A percentile compares a stretch with the other conserved stretches of the same genome.
phyloP scores from a whole-genome alignment of 2,888 invertebrate genomes.

The Cheilosia scutellata region DNA sequence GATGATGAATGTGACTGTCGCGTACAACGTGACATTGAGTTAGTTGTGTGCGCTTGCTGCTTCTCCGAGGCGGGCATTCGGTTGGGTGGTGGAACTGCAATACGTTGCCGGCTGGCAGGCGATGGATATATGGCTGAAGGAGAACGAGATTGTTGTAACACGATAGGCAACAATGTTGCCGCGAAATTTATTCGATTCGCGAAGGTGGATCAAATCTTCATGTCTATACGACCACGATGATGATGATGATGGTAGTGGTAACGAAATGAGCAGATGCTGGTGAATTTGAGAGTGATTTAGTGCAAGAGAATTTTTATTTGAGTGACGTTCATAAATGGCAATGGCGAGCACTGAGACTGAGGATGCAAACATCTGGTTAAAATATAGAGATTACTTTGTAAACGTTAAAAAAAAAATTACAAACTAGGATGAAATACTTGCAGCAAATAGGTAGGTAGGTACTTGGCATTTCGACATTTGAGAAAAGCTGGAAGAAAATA shows the following conservation, averaged over 20 bases:
- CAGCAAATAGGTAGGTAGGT: no score
- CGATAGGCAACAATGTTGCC: conserved; percentile 70
- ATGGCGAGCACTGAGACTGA: not conserved
- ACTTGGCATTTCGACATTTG: no score
- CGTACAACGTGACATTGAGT: conserved; percentile 60
- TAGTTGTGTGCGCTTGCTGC: conserved; percentile 20
- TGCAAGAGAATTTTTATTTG: conserved; percentile 13
- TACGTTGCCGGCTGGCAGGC: conserved; percentile 22
- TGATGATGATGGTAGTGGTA: conserved; percentile 12
- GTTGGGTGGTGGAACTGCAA: conserved; percentile 27
- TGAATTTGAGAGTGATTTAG: conserved; percentile 46
- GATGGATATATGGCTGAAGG: conserved; percentile 36
- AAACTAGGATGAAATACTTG: no score
- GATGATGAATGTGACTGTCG: conserved; percentile 61
- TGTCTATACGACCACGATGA: not conserved
- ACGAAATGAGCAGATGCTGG: conserved; percentile 26
- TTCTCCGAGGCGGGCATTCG: not conserved
- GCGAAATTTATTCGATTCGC: conserved; percentile 59
- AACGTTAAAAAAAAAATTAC: no score
- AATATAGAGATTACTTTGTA: no score
- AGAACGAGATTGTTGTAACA: conserved; percentile 50
- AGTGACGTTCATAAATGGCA: conserved; percentile 5
- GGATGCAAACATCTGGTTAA: conserved; percentile 13
- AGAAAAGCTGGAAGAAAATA: no score
- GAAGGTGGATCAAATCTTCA: conserved; percentile 35